Conservation (phyloP, 2,888 invertebrate species). For the Eretmocerus hayati region DNA sequence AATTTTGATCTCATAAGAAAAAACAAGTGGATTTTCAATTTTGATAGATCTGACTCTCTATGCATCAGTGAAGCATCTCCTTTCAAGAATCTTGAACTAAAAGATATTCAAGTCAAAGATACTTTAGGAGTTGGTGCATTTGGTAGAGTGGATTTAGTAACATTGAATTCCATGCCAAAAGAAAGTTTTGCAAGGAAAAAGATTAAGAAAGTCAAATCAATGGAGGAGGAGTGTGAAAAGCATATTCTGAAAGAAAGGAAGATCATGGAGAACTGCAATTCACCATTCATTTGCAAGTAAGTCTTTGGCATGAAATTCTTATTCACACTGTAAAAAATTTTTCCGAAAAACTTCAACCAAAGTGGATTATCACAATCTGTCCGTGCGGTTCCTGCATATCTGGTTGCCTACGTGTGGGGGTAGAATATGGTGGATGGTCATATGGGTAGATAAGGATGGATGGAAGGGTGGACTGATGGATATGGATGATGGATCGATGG, state of each 20-base stretch:
- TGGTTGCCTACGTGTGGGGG: too few species aligned
- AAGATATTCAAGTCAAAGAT: constrained; percentile 70
- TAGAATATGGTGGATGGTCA: too few species aligned
- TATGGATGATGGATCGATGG: too few species aligned
- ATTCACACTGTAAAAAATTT: too few species aligned
- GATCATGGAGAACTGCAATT: constrained; percentile 59
- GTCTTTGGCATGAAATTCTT: too few species aligned
- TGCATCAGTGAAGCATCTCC: constrained; percentile 38
- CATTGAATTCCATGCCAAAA: constrained; percentile 32
- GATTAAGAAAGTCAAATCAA: constrained; percentile 57
- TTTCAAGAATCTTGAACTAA: constrained; percentile 61
- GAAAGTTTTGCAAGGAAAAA: constrained; percentile 58
- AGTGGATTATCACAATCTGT: too few species aligned
- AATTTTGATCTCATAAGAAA: constrained; percentile 60
- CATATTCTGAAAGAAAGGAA: constrained; percentile 60
- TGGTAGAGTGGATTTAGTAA: constrained; percentile 72
- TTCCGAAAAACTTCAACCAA: too few species aligned
- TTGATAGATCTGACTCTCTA: constrained; percentile 21
- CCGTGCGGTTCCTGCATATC: too few species aligned
- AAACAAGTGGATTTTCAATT: constrained; percentile 38
- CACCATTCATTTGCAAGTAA: constrained; percentile 65
- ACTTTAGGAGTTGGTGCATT: constrained; percentile 89
- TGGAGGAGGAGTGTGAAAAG: constrained; percentile 57
- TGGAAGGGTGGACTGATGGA: too few species aligned
- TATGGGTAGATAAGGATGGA: too few species aligned